These are phyloP conservation scores for Chamaea fasciata DNA, from an alignment of 2,113 vertebrate genomes.

Conservation along the genomic window DNA sequence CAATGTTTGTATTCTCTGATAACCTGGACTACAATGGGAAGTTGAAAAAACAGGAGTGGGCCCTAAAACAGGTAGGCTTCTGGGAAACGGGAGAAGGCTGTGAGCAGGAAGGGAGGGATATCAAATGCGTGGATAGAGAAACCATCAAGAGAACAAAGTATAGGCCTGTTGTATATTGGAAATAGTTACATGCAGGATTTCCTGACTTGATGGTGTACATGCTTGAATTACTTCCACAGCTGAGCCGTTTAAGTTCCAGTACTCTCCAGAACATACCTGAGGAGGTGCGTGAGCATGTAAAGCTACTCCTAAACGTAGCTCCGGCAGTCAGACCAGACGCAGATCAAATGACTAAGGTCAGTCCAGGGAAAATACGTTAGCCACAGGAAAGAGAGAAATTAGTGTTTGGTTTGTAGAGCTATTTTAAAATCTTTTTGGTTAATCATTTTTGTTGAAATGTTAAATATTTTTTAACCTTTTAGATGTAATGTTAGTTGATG, in stretches of 20 bases:
- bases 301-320: slow-evolving; percentile 92
- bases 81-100: not conserved
- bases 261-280: slow-evolving; percentile 87
- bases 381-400: not conserved
- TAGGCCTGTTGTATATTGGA: not conserved
- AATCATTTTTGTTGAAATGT: not conserved
- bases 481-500: not conserved
- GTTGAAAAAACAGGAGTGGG: not conserved
- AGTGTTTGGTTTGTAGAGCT: not conserved
- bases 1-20: not conserved
- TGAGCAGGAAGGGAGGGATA: not conserved
- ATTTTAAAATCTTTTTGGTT: not conserved
- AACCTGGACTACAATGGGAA: not conserved
- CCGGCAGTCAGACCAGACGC: slow-evolving; percentile 92
- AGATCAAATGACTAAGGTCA: slow-evolving; percentile 97
- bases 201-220: slow-evolving; percentile 16
- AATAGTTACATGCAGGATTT: not conserved
- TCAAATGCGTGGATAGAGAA: not conserved
- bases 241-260: slow-evolving; percentile 86
- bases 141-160: not conserved
- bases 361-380: not conserved
- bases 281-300: slow-evolving; percentile 90
- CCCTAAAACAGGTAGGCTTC: not conserved
- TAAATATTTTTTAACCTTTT: not conserved
- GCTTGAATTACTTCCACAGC: slow-evolving; percentile 67